Base-by-base conservation (phyloP, 2,113 vertebrate genomes). In the Pandion haliaetus region DNA sequence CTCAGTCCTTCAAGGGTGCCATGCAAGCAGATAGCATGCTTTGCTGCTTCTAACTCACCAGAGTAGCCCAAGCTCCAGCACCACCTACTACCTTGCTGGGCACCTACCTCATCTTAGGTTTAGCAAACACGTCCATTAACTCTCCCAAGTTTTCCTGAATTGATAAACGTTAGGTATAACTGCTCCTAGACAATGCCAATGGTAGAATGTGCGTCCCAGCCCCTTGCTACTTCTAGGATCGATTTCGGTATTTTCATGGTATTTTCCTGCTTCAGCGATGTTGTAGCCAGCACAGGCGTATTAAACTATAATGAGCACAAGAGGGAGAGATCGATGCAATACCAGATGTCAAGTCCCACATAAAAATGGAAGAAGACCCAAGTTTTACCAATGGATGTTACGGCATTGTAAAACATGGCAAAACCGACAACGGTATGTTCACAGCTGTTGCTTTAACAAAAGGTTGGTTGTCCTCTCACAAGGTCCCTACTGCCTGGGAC, bases 311-410 rank as follows among this genome's bases (percentile, higher is more conserved):
- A 14, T 1, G 4, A 79, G 9, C 0, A 0, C 40, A 26, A n/a
- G 7, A 50, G 20, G 21, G 36, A 71, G 8, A 8, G 19, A 32
- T 0, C 8, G 3, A 1, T 50, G 26, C 34, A 14, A 28, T 12
- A 45, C 7, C 2, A 50, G 28, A 31, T 62, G 13, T 23, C 40
- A 54, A 34, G 23, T 18, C 6, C 24, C 25, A 23, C 7, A 42
- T 17, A 80, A 70, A 86, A 86, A 58, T 17, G 20, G 36, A 50
- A 55, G 36, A 66, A 77, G 14, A 32, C 17, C 7, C 5, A 15
- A 45, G 31, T 66, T 86, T 66, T 66, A 74, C 16, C 45, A 29
- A 1, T 34, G 15, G 42, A 17, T 17, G 32, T 62, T 49, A 44
- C 0, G 3, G 31, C 32, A 32, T 6, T 66, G 9, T 55, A 29